Conservation (phyloP, 1,140 invertebrate genomes). For the Drosophila dunni region DNA sequence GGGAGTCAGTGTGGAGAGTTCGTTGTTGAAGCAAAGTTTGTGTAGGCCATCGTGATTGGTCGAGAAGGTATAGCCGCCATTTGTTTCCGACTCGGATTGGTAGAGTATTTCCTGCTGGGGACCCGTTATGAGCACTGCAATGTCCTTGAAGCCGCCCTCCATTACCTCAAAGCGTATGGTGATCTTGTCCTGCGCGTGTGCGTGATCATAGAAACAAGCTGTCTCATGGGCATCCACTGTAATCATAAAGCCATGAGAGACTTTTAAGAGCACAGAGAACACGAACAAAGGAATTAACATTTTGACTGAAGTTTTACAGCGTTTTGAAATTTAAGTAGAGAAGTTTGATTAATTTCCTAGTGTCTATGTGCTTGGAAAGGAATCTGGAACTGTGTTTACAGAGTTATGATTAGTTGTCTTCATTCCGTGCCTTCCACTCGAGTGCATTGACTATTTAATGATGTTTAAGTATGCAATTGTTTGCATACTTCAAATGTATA, state of each 20-base stretch:
- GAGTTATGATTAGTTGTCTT: no score
- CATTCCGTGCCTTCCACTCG: no score
- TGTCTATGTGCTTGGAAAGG: neutral
- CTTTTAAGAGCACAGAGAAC: neutral
- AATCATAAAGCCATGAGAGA: constrained; percentile 37
- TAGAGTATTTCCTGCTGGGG: constrained; percentile 32
- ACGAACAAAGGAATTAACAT: constrained; percentile 15
- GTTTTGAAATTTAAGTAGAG: neutral
- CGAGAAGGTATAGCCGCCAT: constrained; percentile 57
- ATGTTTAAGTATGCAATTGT: constrained; percentile 1
- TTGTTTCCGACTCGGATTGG: constrained; percentile 32
- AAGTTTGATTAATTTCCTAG: neutral
- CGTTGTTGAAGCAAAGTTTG: constrained; percentile 63
- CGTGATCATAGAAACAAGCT: constrained; percentile 58
- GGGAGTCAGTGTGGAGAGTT: constrained; percentile 61
- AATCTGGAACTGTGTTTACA: no score
- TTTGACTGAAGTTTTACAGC: constrained; percentile 18
- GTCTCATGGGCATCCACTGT: constrained; percentile 67
- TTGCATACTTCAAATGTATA: constrained; percentile 13
- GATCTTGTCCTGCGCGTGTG: constrained; percentile 40
- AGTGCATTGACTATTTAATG: neutral
- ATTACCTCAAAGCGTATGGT: constrained; percentile 68
- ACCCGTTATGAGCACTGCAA: constrained; percentile 42
- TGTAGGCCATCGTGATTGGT: constrained; percentile 41
- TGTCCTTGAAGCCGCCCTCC: constrained; percentile 72